Conservation (phyloP, 2,888 invertebrate genomes). For the Melinaea marsaeus region DNA sequence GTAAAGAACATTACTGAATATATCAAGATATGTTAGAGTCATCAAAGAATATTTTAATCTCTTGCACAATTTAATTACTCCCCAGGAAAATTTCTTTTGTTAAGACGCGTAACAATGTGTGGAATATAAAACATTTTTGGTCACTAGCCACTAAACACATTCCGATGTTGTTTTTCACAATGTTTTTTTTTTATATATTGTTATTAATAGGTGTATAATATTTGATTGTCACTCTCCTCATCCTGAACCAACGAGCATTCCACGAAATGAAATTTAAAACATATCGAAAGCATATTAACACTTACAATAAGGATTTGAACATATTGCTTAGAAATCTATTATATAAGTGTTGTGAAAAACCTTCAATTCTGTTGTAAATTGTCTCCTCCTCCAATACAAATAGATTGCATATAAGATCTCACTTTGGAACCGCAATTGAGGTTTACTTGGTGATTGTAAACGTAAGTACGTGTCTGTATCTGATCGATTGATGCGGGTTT, state of each 20-base stretch:
- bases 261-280: background rate
- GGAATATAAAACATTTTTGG: no score
- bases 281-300: background rate
- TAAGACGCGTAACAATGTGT: no score
- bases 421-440: slow-evolving; percentile 39
- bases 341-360: background rate
- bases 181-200: no score
- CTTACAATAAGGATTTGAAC: background rate
- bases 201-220: no score
- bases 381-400: slow-evolving; percentile 1
- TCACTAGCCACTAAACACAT: no score
- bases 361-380: background rate
- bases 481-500: slow-evolving; percentile 29
- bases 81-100: no score
- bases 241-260: background rate
- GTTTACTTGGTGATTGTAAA: slow-evolving; percentile 34
- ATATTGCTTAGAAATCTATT: background rate
- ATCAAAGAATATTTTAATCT: no score
- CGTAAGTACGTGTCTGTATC: slow-evolving; percentile 32
- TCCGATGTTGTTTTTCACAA: no score
- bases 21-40: no score
- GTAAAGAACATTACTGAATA: no score
- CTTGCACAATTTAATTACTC: no score
- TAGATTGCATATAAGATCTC: slow-evolving; percentile 31
- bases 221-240: no score